Conservation (phyloP, 92 coral and sea anemone genomes). For the Parazoanthus swiftii region DNA sequence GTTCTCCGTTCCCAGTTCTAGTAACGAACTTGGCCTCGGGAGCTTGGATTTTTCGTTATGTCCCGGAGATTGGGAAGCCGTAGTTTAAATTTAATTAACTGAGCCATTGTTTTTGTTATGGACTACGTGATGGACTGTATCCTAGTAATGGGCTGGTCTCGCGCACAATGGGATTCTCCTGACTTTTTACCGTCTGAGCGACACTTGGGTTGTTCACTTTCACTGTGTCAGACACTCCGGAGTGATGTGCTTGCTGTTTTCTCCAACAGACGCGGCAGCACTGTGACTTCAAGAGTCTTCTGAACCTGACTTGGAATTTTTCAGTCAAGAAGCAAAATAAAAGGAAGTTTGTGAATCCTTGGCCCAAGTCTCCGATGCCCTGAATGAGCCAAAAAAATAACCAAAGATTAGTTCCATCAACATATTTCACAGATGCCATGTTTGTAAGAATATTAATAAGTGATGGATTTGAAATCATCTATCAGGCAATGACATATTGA, state of each 20-base stretch:
- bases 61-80: no score
- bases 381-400: conserved; percentile 14
- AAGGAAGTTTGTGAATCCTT: conserved; percentile 86
- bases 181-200: neutral
- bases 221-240: neutral
- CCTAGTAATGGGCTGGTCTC: conserved; percentile 24
- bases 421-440: neutral
- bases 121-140: neutral
- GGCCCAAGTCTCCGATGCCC: conserved; percentile 90
- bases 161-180: neutral
- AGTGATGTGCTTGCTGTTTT: neutral
- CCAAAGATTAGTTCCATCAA: neutral
- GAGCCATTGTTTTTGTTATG: neutral
- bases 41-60: no score
- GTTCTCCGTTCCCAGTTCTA: no score
- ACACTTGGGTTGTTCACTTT: neutral
- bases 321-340: conserved; percentile 83
- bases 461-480: no score
- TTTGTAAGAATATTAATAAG: no score
- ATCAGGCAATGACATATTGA: no score
- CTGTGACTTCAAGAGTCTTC: neutral
- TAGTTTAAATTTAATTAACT: no score
- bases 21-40: no score
- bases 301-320: conserved; percentile 66
- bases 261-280: neutral